These are phyloP conservation scores for Tapirus terrestris DNA, from an alignment of 2,113 vertebrate species.

Conservation along the genomic window DNA sequence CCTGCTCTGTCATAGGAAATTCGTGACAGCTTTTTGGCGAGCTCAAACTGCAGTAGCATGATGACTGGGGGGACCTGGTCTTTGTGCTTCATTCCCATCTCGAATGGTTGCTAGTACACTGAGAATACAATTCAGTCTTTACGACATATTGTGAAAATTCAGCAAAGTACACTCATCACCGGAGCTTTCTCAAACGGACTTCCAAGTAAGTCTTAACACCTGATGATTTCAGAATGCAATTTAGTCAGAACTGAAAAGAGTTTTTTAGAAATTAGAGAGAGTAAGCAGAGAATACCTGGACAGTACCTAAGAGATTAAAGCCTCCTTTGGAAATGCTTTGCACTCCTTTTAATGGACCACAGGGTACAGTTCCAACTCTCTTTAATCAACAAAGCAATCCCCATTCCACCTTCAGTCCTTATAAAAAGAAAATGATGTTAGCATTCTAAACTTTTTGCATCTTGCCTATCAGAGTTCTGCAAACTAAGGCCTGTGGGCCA, in stretches of 20 bases:
- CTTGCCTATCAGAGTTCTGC: neutral
- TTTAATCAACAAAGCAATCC: neutral
- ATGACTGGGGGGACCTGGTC: fast-evolving
- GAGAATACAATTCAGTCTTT: neutral
- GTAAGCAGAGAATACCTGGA: neutral
- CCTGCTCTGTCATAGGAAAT: neutral
- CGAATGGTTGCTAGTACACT: too few species aligned
- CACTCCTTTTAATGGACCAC: neutral
- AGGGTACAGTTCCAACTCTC: neutral
- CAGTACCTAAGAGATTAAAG: neutral
- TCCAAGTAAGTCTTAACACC: neutral
- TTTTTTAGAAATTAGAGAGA: neutral
- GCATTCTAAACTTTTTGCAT: neutral
- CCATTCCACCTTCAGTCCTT: neutral
- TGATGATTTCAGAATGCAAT: neutral
- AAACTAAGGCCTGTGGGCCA: neutral
- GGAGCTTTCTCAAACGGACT: neutral
- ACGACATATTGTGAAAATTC: neutral
- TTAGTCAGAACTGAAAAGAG: neutral
- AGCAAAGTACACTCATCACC: neutral
- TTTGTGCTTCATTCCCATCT: too few species aligned
- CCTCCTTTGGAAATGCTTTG: neutral
- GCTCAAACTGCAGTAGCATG: fast-evolving
- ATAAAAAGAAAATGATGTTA: neutral
- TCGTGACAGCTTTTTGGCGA: neutral